phyloP scores from a whole-genome alignment of 2,113 vertebrate species.

The Irena cyanogastra region DNA sequence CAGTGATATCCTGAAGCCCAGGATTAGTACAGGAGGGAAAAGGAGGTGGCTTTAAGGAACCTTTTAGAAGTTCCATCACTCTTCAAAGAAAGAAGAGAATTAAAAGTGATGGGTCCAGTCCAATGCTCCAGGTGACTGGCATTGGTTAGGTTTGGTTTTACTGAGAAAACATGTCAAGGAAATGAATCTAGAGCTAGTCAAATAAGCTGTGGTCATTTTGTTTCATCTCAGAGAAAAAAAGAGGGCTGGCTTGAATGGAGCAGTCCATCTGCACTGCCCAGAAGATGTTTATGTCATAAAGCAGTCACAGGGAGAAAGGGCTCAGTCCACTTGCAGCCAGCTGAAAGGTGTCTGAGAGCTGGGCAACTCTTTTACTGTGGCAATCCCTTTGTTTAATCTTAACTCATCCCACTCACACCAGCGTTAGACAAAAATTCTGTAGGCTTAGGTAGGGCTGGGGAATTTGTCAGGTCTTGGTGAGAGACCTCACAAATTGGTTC shows the following conservation, averaged over 20 bases:
- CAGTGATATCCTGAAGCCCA: not conserved
- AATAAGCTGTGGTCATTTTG: not conserved
- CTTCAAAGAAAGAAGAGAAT: not conserved
- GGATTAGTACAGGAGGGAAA: not conserved
- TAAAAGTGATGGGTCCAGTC: not conserved
- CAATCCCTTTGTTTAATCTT: not conserved
- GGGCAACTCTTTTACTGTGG: not conserved
- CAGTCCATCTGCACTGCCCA: not conserved
- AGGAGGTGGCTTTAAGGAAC: not conserved
- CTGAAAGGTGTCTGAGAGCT: not conserved
- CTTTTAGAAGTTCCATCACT: not conserved
- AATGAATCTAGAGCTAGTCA: not conserved
- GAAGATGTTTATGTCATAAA: not conserved
- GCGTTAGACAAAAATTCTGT: not conserved
- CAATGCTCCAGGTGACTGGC: not conserved
- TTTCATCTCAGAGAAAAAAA: not conserved
- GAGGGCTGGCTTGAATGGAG: rapidly evolving
- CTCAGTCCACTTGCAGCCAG: not conserved
- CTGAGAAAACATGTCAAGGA: not conserved
- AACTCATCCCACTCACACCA: not conserved
- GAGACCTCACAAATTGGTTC: not conserved
- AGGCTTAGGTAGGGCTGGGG: not conserved
- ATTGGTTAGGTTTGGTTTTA: not conserved
- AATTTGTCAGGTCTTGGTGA: not conserved
- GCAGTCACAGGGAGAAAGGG: not conserved